Evolutionary conservation across 2,797 vertebrate genomes (phyloP), one percentile per base, ranked within the genome.

Genomic region (Avahi laniger): DNA sequence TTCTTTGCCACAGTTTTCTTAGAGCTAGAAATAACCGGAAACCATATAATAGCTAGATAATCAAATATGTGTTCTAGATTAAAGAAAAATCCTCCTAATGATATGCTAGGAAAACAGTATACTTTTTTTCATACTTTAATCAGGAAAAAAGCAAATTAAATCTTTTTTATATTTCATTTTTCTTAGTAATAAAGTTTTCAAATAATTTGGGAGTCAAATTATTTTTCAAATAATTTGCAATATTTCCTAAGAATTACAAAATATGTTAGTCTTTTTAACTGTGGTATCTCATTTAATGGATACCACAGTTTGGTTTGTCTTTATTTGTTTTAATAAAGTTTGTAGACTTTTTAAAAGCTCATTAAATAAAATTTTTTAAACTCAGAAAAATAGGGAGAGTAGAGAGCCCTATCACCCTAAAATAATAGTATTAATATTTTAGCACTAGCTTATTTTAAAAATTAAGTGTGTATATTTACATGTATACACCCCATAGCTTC

Each of bases 371-470:
- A 76, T 2, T 63, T 91, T 61, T 94, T n/a, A 24, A 94, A 75
- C 65, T 93, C 10, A 91, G 28, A 84, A 96, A 94, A 73, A 80
- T 43, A 73, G 28, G 1, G 43, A 73, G 15, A 61, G n/a, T 69
- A 15, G 46, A 15, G 46, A 90, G 35, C 11, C 26, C 48, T 12
- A 86, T 67, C 20, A 78, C 18, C 20, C 48, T 0, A 59, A 85
- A 91, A 67, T 78, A 91, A 89, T 0, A 93, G 22, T 76, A 61
- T 38, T 83, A 73, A 65, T 79, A 86, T 90, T 69, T 94, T 38
- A 82, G 26, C 15, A 78, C 43, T 35, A 96, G 28, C 38, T 91
- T 94, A 96, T 35, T 82, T 90, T 73, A 46, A 92, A 85, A 84
- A 61, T 38, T 38, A 33, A 43, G 43, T 75, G 41, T 30, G 3